Conservation (phyloP, 2,113 vertebrate genomes). For the Phodopus roborovskii region DNA sequence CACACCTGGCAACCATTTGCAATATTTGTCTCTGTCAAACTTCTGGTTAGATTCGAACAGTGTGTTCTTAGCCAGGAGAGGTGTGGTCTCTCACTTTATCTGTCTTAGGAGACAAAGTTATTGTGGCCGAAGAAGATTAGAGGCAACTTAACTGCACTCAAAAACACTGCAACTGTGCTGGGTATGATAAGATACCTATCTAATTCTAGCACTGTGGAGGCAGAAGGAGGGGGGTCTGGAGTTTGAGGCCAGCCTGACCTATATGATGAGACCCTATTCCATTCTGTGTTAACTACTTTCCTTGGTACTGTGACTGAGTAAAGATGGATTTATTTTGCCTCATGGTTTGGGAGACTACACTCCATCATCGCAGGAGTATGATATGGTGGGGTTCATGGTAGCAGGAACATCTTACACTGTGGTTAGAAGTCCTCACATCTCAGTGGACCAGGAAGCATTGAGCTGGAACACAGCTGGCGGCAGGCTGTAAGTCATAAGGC, state of each 20-base stretch:
- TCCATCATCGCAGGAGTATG: neutral
- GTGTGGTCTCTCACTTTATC: slow-evolving; percentile 21
- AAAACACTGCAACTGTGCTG: neutral
- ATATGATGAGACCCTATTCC: neutral
- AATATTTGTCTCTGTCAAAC: neutral
- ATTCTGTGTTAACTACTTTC: neutral
- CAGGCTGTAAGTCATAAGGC: neutral
- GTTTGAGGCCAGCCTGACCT: neutral
- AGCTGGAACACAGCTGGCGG: neutral
- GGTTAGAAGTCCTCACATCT: neutral
- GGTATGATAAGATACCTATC: neutral
- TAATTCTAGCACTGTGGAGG: neutral
- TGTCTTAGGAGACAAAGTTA: slow-evolving; percentile 33
- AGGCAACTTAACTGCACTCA: neutral
- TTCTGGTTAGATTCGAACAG: neutral
- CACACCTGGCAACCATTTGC: slow-evolving; percentile 56
- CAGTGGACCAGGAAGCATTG: neutral
- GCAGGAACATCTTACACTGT: neutral
- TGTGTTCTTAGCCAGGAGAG: neutral
- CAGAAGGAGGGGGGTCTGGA: neutral
- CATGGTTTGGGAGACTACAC: neutral
- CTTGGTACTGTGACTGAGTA: neutral
- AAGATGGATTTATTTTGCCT: neutral
- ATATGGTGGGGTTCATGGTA: neutral
- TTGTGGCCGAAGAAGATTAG: neutral